These are phyloP conservation scores for Camponotus floridanus DNA, from an alignment of 1,140 invertebrate species.

Conservation along the genomic window DNA sequence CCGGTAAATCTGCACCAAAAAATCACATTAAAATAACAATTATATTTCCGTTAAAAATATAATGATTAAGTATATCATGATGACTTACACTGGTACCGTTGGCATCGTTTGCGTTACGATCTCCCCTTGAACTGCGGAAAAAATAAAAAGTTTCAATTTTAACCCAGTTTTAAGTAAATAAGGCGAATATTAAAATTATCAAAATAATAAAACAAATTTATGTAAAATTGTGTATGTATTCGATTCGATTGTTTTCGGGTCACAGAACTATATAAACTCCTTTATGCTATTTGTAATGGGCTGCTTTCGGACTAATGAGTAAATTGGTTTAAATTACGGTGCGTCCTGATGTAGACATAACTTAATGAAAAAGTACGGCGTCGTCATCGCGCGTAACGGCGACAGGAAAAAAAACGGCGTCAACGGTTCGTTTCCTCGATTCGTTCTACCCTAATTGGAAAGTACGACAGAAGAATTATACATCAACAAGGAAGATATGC, in stretches of 20 bases:
- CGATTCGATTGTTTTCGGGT: background rate
- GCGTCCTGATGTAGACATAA: conserved; percentile 39
- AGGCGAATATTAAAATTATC: background rate
- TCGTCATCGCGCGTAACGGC: conserved; percentile 68
- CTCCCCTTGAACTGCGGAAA: conserved; percentile 84
- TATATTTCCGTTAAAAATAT: background rate
- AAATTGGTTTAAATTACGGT: conserved; percentile 70
- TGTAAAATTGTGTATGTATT: background rate
- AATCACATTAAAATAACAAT: background rate
- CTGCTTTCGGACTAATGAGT: conserved; percentile 45
- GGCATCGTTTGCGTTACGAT: conserved; percentile 84
- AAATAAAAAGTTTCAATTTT: conserved; percentile 34
- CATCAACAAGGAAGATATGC: background rate
- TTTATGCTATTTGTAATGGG: conserved; percentile 9
- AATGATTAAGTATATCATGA: background rate
- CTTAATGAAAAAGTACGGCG: conserved; percentile 44
- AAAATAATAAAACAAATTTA: background rate
- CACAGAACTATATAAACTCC: background rate
- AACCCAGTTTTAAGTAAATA: conserved; percentile 8
- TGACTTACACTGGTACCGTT: conserved; percentile 84
- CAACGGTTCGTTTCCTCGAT: conserved; percentile 73
- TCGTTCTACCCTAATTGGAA: conserved; percentile 69
- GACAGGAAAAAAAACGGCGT: conserved; percentile 72
- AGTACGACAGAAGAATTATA: conserved; percentile 61
- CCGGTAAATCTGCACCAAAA: conserved; percentile 79